Evolutionary conservation across 1,140 invertebrate genomes (phyloP).

Genomic region (Thaumetopoea pityocampa): DNA sequence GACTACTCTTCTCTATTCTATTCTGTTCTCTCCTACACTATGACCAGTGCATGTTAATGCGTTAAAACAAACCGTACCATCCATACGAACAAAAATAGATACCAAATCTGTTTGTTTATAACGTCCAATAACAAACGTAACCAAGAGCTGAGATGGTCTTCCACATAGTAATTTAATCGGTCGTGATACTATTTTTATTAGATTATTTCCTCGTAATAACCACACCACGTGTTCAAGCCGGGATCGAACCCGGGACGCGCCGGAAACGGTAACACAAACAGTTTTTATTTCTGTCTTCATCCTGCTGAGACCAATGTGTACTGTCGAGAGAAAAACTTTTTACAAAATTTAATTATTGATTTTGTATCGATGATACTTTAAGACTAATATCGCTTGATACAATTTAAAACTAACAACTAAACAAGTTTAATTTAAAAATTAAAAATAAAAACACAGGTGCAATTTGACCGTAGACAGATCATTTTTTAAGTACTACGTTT

Average conservation of each 20-base stretch:
- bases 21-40: no score
- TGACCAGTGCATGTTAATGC: no score
- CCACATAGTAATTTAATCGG: conserved; percentile 43
- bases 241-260: conserved; percentile 55
- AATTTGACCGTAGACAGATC: no score
- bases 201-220: conserved; percentile 65
- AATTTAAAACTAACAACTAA: no score
- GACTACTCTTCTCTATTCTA: no score
- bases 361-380: no score
- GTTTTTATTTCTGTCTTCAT: conserved; percentile 70
- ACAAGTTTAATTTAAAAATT: no score
- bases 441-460: no score
- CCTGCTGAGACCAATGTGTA: conserved; percentile 29
- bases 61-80: no score
- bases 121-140: conserved; percentile 13
- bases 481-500: no score
- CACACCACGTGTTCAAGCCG: conserved; percentile 49
- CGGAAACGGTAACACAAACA: conserved; percentile 69
- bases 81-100: conserved; percentile 5
- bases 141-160: conserved; percentile 19
- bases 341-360: no score
- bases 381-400: no score
- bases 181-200: conserved; percentile 62
- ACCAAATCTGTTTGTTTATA: conserved; percentile 13
- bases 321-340: conserved; percentile 3